These are phyloP conservation scores for Gisinianus flammeolus DNA, from an alignment of 2,888 invertebrate genomes.

Conservation along the genomic window DNA sequence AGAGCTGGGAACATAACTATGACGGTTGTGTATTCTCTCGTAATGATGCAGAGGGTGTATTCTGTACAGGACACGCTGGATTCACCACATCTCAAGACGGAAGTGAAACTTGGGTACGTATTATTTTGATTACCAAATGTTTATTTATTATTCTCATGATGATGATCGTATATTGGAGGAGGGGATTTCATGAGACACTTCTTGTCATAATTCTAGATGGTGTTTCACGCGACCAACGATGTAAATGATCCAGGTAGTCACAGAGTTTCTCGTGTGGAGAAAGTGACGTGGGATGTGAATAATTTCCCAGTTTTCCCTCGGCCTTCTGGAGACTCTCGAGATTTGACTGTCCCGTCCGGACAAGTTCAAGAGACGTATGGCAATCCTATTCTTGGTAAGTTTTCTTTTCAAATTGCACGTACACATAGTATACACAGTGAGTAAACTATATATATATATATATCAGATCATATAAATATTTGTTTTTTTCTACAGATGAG, in stretches of 20 bases:
- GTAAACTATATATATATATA: no score
- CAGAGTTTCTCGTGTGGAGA: constrained; percentile 45
- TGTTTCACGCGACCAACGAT: constrained; percentile 43
- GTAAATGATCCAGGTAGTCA: constrained; percentile 32
- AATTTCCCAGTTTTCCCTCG: constrained; percentile 44
- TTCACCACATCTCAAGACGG: constrained; percentile 44
- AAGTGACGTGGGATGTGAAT: constrained; percentile 41
- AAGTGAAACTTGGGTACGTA: constrained; percentile 39
- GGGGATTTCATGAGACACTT: no score
- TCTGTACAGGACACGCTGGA: constrained; percentile 53
- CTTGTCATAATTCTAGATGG: constrained; percentile 24
- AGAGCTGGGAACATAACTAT: constrained; percentile 50
- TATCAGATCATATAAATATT: no score
- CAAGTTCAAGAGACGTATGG: constrained; percentile 43
- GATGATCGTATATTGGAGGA: neutral
- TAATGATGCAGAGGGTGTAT: constrained; percentile 55
- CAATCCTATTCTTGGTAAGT: constrained; percentile 43
- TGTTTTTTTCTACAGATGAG: no score
- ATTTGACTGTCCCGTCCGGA: constrained; percentile 37
- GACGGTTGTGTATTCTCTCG: constrained; percentile 51
- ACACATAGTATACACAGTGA: no score
- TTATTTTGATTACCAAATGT: no score
- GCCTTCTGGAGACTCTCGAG: constrained; percentile 40
- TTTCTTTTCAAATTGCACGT: no score
- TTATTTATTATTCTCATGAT: no score